A percentile compares a stretch with the other conserved stretches of the same genome.
Conservation (phyloP, 2,797 vertebrate genomes). For the Otus scops region DNA sequence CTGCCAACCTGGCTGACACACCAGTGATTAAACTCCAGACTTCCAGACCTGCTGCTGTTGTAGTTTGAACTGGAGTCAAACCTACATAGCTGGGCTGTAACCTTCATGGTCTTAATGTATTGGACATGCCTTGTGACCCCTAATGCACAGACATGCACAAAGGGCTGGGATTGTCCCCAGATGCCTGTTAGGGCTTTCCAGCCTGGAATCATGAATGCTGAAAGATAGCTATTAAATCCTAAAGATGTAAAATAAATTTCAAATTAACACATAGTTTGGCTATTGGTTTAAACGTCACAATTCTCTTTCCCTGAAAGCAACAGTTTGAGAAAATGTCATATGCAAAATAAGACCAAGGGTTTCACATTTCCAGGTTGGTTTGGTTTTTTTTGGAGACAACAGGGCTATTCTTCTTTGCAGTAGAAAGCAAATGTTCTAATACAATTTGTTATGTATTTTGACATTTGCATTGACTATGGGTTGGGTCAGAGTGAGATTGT, state of each 20-base stretch:
- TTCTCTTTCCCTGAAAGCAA: background rate
- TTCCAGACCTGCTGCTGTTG: constrained; percentile 22
- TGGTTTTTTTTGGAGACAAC: background rate
- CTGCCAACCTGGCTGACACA: constrained; percentile 50
- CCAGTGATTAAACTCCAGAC: constrained; percentile 44
- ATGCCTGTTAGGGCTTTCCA: constrained; percentile 35
- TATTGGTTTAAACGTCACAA: background rate
- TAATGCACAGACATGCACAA: background rate
- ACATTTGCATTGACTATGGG: background rate
- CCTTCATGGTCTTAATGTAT: constrained; percentile 49
- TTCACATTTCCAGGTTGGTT: background rate
- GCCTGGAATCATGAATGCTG: background rate
- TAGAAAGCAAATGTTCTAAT: constrained; percentile 1
- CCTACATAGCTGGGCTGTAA: constrained; percentile 28
- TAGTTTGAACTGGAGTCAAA: constrained; percentile 41
- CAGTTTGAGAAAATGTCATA: constrained; percentile 1
- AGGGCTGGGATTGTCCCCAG: constrained; percentile 37
- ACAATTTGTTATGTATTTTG: background rate
- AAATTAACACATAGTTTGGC: constrained; percentile 23
- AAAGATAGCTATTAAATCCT: constrained; percentile 30
- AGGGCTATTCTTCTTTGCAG: background rate
- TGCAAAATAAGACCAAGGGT: background rate
- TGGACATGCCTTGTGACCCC: constrained; percentile 53
- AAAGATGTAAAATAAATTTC: constrained; percentile 37
- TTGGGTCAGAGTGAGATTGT: background rate